phyloP scores from a whole-genome alignment of 2,113 vertebrate genomes.

The Centropristis striata region DNA sequence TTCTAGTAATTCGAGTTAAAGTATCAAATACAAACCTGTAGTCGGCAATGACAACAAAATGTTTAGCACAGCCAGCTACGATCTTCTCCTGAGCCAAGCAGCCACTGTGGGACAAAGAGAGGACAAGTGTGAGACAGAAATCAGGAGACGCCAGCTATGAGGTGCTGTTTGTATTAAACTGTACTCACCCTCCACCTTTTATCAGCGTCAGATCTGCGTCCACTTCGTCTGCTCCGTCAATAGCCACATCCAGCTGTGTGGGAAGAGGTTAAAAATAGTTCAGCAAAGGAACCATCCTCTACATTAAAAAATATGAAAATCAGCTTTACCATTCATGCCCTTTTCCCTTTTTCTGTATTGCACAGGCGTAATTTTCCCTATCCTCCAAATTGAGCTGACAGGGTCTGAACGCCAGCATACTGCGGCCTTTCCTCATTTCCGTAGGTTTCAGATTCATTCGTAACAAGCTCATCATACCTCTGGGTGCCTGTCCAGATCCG shows the following conservation, averaged over 20 bases:
- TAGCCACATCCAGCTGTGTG: slow-evolving; percentile 93
- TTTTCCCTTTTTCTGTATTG: too few species aligned
- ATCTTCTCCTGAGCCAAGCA: slow-evolving; percentile 99
- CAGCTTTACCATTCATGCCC: background rate
- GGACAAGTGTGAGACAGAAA: background rate
- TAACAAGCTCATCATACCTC: slow-evolving; percentile 84
- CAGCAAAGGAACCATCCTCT: too few species aligned
- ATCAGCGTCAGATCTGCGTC: slow-evolving; percentile 94
- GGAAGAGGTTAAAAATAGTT: background rate
- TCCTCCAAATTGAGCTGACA: background rate
- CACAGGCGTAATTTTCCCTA: background rate
- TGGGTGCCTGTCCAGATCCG: slow-evolving; percentile 95
- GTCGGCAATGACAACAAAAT: slow-evolving; percentile 96
- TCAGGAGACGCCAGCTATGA: background rate
- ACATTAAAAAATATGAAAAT: background rate
- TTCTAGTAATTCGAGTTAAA: background rate
- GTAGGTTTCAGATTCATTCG: slow-evolving; percentile 7
- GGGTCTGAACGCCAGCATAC: background rate
- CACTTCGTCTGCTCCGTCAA: slow-evolving; percentile 98
- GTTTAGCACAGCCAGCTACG: slow-evolving; percentile 93
- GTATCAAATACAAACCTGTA: slow-evolving; percentile 88
- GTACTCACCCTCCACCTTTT: slow-evolving; percentile 97
- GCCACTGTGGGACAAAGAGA: slow-evolving; percentile 84
- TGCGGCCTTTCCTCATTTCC: background rate
- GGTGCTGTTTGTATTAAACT: rapidly evolving